Conservation (phyloP, 2,113 vertebrate species). For the Oxyruncus cristatus region DNA sequence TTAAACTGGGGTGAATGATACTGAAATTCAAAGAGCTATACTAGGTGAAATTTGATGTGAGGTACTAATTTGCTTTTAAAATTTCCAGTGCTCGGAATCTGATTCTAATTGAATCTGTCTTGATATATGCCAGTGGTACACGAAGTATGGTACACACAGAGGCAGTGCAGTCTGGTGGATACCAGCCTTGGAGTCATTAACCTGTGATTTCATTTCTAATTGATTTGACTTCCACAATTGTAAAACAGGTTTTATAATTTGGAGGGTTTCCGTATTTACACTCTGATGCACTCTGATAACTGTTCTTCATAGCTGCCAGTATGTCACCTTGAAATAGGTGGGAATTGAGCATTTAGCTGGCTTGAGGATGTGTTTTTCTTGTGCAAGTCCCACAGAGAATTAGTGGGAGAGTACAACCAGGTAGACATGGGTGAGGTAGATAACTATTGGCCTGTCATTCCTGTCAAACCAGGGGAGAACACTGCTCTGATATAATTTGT, state of each 20-base stretch:
- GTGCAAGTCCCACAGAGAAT: neutral
- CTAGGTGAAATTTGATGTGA: neutral
- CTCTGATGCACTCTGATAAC: neutral
- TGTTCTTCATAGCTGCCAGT: neutral
- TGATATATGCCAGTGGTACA: neutral
- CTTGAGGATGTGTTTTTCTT: neutral
- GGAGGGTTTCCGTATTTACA: neutral
- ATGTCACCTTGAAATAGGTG: neutral
- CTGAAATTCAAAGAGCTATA: neutral
- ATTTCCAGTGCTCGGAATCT: neutral
- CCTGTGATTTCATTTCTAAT: neutral
- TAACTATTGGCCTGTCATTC: neutral
- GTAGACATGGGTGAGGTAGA: neutral
- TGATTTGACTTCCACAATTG: neutral
- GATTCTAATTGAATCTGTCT: neutral
- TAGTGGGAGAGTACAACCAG: neutral
- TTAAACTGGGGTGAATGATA: neutral
- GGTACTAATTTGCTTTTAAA: neutral
- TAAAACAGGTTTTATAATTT: neutral
- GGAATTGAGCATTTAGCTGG: neutral
- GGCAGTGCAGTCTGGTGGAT: neutral
- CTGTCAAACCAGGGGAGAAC: neutral
- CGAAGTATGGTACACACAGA: accelerated
- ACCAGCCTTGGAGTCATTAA: neutral
- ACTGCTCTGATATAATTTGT: neutral